phyloP scores from a whole-genome alignment of 2,888 invertebrate species.

The Keiferia lycopersicella region DNA sequence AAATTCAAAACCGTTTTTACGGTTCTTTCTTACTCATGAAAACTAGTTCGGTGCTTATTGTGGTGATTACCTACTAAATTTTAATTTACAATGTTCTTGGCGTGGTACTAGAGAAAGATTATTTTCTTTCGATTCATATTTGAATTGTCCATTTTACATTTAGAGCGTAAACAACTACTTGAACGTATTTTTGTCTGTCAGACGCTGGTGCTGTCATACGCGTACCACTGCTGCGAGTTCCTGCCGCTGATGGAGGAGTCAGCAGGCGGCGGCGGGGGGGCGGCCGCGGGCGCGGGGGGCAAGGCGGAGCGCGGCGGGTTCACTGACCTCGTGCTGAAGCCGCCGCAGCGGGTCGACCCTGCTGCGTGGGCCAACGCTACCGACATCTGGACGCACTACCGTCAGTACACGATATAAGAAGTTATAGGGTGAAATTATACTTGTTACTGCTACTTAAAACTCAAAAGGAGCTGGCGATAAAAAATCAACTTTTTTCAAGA shows the following conservation, averaged over 20 bases:
- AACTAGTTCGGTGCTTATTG: too few species aligned
- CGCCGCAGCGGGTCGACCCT: constrained; percentile 70
- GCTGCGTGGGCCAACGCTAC: constrained; percentile 91
- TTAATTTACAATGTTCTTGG: too few species aligned
- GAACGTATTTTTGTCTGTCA: constrained; percentile 50
- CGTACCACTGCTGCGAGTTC: constrained; percentile 98
- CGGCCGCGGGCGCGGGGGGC: constrained; percentile 73
- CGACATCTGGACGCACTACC: constrained; percentile 91
- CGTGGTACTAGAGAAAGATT: too few species aligned
- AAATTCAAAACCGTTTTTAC: too few species aligned
- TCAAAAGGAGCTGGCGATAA: too few species aligned
- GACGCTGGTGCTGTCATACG: constrained; percentile 93
- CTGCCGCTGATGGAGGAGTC: constrained; percentile 85
- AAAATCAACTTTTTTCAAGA: too few species aligned
- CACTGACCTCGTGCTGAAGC: constrained; percentile 69
- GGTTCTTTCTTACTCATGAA: too few species aligned
- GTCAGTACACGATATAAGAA: constrained; percentile 80
- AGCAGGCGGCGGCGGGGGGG: constrained; percentile 79
- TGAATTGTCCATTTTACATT: too few species aligned
- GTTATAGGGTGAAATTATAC: too few species aligned
- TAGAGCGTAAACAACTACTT: too few species aligned
- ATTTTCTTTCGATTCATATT: too few species aligned
- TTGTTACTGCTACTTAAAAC: too few species aligned
- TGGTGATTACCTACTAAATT: not conserved
- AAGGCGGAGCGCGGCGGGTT: constrained; percentile 80